Percentiles rank a stretch among this genome's conserved stretches.
Conservation (phyloP, 2,113 vertebrate species). For the Pseudois nayaur region DNA sequence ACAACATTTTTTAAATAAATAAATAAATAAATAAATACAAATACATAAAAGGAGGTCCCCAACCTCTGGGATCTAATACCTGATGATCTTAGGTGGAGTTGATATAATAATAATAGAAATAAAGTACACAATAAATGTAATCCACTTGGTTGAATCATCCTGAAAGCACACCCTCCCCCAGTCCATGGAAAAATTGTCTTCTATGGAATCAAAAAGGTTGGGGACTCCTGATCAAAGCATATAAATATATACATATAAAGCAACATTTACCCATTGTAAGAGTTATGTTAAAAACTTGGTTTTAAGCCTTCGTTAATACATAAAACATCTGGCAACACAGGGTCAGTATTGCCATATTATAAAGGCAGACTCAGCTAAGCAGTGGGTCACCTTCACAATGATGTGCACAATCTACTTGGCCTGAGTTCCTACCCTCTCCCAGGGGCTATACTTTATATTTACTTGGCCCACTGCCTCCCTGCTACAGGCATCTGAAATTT, state of each 20-base stretch:
- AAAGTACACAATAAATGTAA: background rate
- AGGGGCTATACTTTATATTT: background rate
- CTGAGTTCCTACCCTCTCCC: background rate
- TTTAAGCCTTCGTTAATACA: background rate
- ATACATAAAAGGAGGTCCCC: background rate
- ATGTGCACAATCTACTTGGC: accelerated
- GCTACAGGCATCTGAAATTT: background rate
- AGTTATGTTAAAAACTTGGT: background rate
- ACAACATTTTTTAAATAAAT: background rate
- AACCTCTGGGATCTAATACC: background rate
- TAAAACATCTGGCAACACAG: background rate
- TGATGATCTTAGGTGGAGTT: background rate
- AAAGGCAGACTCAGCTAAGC: background rate
- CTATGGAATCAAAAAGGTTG: background rate
- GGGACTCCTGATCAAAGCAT: background rate
- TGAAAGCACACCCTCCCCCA: background rate
- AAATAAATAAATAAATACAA: background rate
- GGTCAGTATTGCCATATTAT: background rate
- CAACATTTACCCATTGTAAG: background rate
- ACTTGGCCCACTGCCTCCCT: background rate
- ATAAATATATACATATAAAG: background rate
- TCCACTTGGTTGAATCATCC: background rate
- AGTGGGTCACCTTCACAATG: too few species aligned
- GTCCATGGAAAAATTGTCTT: background rate
- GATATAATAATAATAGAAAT: background rate